phyloP scores from a whole-genome alignment of 2,113 vertebrate genomes.

The Chloropsis hardwickii region DNA sequence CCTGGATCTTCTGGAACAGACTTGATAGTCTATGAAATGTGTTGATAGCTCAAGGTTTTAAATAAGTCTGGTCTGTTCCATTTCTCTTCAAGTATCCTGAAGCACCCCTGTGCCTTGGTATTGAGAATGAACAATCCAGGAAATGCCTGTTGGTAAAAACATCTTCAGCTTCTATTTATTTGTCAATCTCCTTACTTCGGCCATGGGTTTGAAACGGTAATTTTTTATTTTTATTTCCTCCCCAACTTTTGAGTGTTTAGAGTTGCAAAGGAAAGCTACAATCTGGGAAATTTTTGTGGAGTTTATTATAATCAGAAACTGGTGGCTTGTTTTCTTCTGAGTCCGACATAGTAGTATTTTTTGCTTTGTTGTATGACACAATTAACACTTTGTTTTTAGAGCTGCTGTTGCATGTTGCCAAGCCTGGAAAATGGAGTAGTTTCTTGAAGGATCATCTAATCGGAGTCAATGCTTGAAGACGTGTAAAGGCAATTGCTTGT shows the following conservation, averaged over 20 bases:
- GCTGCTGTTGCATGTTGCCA: neutral
- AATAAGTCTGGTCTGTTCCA: neutral
- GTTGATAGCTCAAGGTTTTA: neutral
- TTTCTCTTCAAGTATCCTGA: neutral
- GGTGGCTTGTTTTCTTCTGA: neutral
- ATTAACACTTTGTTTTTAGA: neutral
- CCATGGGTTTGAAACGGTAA: neutral
- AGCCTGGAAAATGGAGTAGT: neutral
- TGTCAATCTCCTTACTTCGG: neutral
- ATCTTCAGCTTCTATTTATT: neutral
- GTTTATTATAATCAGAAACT: neutral
- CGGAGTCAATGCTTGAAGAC: neutral
- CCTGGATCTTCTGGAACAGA: accelerated
- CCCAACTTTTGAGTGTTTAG: neutral
- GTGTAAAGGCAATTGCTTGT: neutral
- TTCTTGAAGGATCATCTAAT: neutral
- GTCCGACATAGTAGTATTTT: neutral
- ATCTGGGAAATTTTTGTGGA: neutral
- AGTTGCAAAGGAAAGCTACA: neutral
- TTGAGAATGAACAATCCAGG: neutral
- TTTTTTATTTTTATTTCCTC: neutral
- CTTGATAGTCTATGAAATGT: neutral
- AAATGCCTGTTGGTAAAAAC: neutral
- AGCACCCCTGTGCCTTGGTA: accelerated
- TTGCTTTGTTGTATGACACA: neutral